Percentiles rank a stretch among this genome's conserved stretches.
phyloP scores from a whole-genome alignment of 2,797 vertebrate species.

The Sebastes baramenuke region DNA sequence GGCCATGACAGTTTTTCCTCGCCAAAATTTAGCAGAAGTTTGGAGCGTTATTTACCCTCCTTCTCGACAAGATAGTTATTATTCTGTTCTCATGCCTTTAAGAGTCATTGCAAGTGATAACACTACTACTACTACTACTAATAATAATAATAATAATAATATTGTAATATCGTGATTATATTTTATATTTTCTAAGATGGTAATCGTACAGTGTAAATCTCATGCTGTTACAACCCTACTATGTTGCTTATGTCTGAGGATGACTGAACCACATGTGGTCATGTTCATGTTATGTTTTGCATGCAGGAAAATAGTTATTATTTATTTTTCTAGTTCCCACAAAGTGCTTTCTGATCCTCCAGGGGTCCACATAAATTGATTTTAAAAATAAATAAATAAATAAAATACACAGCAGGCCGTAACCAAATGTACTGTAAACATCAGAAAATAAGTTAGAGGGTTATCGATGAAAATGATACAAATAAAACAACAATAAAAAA shows the following conservation, averaged over 20 bases:
- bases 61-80: too few relatives aligned
- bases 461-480: neutral
- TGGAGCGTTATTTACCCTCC: too few relatives aligned
- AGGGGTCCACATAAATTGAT: neutral
- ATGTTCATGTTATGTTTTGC: neutral
- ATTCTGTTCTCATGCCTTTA: too few relatives aligned
- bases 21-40: rapidly evolving
- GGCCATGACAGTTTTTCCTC: too few relatives aligned
- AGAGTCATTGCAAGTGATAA: too few relatives aligned
- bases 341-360: neutral
- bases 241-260: neutral
- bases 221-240: neutral
- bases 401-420: too few relatives aligned
- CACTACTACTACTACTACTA: too few relatives aligned
- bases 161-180: too few relatives aligned
- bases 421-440: neutral
- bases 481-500: neutral
- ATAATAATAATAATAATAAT: too few relatives aligned
- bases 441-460: neutral
- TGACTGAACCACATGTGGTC: neutral
- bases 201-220: too few relatives aligned
- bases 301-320: neutral
- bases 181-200: too few relatives aligned
- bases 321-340: neutral
- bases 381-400: neutral